Evolutionary conservation across 2,113 vertebrate species (phyloP).

Genomic region (Cyrtonyx montezumae): DNA sequence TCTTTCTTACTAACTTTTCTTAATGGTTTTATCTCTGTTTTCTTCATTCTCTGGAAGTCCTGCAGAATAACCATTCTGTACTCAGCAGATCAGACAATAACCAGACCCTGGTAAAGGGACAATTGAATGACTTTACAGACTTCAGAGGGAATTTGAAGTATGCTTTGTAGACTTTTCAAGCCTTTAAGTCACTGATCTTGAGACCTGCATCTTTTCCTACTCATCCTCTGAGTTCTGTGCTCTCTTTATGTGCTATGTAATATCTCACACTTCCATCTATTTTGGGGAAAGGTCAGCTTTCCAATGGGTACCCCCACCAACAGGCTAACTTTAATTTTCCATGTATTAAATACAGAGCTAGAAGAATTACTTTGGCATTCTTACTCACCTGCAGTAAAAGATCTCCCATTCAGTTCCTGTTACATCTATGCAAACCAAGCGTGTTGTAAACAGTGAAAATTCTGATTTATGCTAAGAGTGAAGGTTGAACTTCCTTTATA

Average conservation of each 20-base stretch:
- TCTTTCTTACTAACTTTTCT: background rate
- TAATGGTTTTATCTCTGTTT: background rate
- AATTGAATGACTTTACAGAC: background rate
- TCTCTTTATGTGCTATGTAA: background rate
- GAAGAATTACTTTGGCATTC: background rate
- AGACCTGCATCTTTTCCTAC: background rate
- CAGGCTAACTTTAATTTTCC: background rate
- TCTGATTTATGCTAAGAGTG: background rate
- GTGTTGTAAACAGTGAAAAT: background rate
- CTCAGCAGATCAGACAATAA: background rate
- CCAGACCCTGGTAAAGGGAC: background rate
- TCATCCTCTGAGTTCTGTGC: accelerated
- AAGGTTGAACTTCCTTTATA: background rate
- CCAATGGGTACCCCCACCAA: background rate
- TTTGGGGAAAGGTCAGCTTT: background rate
- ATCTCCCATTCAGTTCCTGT: background rate
- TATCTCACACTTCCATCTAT: background rate
- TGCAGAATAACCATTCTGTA: background rate
- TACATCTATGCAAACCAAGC: background rate
- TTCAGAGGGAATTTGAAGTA: background rate
- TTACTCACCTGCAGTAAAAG: background rate
- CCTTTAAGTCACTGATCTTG: background rate
- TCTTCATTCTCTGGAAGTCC: background rate
- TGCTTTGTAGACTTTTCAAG: background rate
- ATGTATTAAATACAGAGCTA: background rate